A percentile compares a stretch with the other conserved stretches of the same genome.
Conservation (phyloP, 2,113 vertebrate genomes). For the Cairina moschata region DNA sequence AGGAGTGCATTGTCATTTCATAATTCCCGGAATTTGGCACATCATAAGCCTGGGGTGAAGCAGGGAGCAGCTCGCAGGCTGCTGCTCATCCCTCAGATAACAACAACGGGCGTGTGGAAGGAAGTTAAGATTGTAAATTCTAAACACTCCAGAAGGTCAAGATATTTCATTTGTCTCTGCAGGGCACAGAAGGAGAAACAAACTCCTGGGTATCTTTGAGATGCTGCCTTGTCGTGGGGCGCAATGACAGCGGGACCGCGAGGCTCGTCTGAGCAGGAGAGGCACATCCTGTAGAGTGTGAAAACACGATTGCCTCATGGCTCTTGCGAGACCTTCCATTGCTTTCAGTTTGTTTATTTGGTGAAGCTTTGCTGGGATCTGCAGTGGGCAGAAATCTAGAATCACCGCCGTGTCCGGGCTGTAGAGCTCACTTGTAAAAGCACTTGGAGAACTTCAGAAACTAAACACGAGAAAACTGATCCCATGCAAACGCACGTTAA, state of each 20-base stretch:
- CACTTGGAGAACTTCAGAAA: not conserved
- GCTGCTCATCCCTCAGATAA: conserved; percentile 2
- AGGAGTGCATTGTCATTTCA: conserved; percentile 47
- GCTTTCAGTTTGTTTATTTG: conserved; percentile 43
- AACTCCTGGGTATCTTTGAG: conserved; percentile 32
- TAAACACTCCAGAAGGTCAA: conserved; percentile 52
- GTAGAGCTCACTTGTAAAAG: not conserved
- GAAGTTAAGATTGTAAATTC: conserved; percentile 56
- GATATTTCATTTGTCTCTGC: conserved; percentile 49
- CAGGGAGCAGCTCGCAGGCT: conserved; percentile 29
- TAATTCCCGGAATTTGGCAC: conserved; percentile 65
- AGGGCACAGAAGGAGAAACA: not conserved
- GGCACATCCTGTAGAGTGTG: conserved; percentile 57
- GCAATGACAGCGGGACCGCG: not conserved
- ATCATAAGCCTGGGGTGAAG: conserved; percentile 1
- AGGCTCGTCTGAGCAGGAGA: not conserved
- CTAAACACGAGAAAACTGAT: not conserved
- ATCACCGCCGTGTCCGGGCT: not conserved
- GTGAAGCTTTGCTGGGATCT: conserved; percentile 34
- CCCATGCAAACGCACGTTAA: not conserved
- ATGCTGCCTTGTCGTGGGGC: not conserved
- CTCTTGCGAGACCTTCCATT: conserved; percentile 34
- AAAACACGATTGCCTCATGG: conserved; percentile 53
- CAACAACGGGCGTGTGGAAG: conserved; percentile 41
- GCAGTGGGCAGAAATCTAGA: not conserved